Conservation (phyloP, 2,797 vertebrate genomes). For the Pyrrhura leucotis region DNA sequence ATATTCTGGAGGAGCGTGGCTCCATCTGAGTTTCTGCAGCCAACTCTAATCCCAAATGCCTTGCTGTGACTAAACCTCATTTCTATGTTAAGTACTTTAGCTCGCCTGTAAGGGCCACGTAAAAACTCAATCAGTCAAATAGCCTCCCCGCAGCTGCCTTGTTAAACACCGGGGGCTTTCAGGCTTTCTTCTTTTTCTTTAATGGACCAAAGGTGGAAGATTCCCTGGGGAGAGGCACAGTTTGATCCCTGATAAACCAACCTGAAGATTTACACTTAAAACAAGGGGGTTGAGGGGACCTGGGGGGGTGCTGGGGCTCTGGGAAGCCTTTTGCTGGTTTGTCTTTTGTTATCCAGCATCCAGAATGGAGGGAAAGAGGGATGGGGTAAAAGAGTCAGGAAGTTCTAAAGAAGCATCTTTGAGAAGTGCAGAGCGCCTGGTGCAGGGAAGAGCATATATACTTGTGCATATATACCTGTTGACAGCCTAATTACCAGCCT, state of each 20-base stretch:
- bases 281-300: not conserved
- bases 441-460: fast-evolving
- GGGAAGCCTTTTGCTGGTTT: not conserved
- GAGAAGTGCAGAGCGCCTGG: not conserved
- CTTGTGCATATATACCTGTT: not conserved
- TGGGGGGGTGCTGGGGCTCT: not conserved
- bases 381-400: not conserved
- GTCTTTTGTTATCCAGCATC: not conserved
- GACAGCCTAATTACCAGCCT: not conserved
- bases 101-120: conserved; percentile 51
- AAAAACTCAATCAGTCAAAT: conserved; percentile 63
- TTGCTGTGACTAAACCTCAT: conserved; percentile 69
- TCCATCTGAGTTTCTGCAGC: conserved; percentile 48
- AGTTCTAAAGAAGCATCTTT: not conserved
- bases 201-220: conserved; percentile 24
- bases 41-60: conserved; percentile 63
- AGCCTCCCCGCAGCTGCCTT: conserved; percentile 56
- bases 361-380: not conserved
- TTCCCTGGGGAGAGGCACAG: not conserved
- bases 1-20: conserved; percentile 1
- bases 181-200: not conserved
- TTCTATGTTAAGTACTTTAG: conserved; percentile 68
- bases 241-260: not conserved
- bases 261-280: not conserved
- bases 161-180: conserved; percentile 30